Percentiles rank a stretch among this genome's conserved stretches.
Conservation (phyloP, 2,797 vertebrate genomes). For the Acanthiza pusilla region DNA sequence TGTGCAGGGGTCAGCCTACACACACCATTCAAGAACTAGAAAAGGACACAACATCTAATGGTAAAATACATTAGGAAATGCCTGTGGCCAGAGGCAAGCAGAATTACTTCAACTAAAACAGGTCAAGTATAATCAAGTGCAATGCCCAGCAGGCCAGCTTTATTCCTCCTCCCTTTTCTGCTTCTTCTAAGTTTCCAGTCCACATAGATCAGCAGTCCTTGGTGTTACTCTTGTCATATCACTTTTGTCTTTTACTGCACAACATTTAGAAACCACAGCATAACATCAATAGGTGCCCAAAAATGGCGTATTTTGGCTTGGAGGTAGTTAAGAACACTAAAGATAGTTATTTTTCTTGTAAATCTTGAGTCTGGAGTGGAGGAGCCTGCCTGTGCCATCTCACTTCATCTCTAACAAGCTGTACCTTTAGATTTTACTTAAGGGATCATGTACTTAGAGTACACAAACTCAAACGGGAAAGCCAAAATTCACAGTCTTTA, state of each 20-base stretch:
- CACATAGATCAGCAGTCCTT: background rate
- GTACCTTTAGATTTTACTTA: background rate
- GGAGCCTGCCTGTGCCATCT: background rate
- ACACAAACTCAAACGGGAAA: background rate
- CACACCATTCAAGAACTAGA: background rate
- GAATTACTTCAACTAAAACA: background rate
- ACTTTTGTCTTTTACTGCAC: background rate
- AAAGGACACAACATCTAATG: background rate
- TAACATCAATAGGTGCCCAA: background rate
- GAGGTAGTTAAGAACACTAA: background rate
- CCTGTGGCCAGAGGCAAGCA: background rate
- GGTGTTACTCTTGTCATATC: accelerated
- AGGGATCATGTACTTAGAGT: background rate
- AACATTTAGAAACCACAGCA: background rate
- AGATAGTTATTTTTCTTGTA: background rate
- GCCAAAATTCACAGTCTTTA: background rate
- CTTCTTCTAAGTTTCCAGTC: background rate
- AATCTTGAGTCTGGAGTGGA: background rate
- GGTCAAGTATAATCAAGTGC: background rate
- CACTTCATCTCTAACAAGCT: background rate
- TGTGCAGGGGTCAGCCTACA: background rate
- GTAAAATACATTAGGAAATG: background rate
- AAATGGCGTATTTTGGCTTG: background rate
- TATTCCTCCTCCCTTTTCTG: background rate
- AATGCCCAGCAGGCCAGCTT: background rate